Base-by-base conservation (phyloP, 2,888 invertebrate genomes). In the Phyllotreta cruciferae region DNA sequence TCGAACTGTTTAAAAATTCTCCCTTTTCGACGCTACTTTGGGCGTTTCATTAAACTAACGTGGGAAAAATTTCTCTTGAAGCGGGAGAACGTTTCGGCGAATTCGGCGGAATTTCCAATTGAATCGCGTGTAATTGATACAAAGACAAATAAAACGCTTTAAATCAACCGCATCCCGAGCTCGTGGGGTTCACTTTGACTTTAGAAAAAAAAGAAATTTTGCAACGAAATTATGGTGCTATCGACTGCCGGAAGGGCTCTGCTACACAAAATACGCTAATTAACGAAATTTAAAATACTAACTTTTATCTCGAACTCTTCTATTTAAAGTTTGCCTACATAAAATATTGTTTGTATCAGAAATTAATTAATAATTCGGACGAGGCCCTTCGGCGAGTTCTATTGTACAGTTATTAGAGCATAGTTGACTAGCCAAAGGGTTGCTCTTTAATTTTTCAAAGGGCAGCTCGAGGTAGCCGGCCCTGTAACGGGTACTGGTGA, bases 171-270 rank as follows among this genome's bases (percentile, higher is more conserved):
- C 63, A 61, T 60, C 56, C 38, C 47, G 68, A 79, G 78, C 78
- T 74, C 74, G 74, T 76, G 79, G 79, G 77, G 78, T 73, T 75
- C 71, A 75, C 76, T 68, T 70, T 69, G 70, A 69, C 67, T 71
- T 67, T 64, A 64, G 67, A 74, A 66, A 76, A 66, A 76, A 66
- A 41, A 52, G 24, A 24, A 75, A 75, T 73, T 75, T 74, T 81
- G 80, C 81, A 81, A 81, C 81, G 81, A 81, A 80, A 79, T 78
- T 78, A 78, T 80, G 80, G 81, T 81, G 81, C 81, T 81, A 81
- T 77, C 75, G 79, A 79, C 79, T 77, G 77, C 74, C 77, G 71
- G 75, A 70, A 65, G 74, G 74, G 71, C 73, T 45, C 24, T 24
- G 24, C 24, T 24, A 24, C 24, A 4, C 24, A 24, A 24, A 24